Percentiles rank a stretch among this genome's conserved stretches.
phyloP scores from a whole-genome alignment of 2,113 vertebrate genomes.

The Antidorcas marsupialis region DNA sequence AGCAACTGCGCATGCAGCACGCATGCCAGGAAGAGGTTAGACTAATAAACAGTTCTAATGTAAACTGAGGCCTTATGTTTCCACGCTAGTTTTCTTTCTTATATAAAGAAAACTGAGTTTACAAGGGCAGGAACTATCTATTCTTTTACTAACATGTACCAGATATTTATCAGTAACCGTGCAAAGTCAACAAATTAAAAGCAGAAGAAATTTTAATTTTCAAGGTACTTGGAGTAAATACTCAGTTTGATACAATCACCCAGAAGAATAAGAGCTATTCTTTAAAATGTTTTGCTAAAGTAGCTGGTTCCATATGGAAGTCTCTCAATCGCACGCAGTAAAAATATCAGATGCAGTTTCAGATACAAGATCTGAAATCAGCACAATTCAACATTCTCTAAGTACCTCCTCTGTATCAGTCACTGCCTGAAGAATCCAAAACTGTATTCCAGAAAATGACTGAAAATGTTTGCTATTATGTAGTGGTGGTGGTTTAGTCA shows the following conservation, averaged over 20 bases:
- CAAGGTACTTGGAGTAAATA: neutral
- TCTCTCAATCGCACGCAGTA: neutral
- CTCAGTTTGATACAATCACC: neutral
- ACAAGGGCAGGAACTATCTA: neutral
- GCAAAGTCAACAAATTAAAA: conserved; percentile 2
- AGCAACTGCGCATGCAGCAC: too few relatives aligned
- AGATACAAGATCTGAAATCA: neutral
- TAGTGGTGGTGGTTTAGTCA: neutral
- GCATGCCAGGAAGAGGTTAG: neutral
- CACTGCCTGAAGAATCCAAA: neutral
- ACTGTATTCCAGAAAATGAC: neutral
- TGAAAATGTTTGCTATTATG: neutral
- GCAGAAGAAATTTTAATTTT: neutral
- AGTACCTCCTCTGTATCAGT: neutral
- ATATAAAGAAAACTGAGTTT: neutral
- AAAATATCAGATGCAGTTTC: neutral
- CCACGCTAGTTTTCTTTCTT: neutral
- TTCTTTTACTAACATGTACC: neutral
- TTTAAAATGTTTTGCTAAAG: neutral
- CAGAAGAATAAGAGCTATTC: neutral
- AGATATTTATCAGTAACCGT: neutral
- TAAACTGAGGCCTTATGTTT: neutral
- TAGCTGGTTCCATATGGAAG: neutral
- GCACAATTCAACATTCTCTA: neutral
- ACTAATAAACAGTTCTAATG: neutral